phyloP scores from a whole-genome alignment of 2,888 invertebrate species.

The Blastobasis adustella region DNA sequence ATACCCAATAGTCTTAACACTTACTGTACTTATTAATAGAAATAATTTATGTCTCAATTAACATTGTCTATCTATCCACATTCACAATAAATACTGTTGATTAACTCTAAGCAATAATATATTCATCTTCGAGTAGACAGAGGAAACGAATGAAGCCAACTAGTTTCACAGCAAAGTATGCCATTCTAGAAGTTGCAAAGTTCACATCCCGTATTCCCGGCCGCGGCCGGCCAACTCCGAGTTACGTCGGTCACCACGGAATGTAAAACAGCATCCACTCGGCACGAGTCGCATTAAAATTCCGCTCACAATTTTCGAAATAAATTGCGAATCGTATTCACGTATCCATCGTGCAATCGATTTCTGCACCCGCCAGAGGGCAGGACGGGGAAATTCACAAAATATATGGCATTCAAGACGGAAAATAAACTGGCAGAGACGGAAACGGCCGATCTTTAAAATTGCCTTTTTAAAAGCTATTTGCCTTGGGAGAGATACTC shows the following conservation, averaged over 20 bases:
- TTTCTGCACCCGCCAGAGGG: slow-evolving; percentile 40
- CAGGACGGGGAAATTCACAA: slow-evolving; percentile 31
- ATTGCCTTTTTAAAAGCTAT: slow-evolving; percentile 31
- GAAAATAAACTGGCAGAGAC: slow-evolving; percentile 25
- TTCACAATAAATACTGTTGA: no score
- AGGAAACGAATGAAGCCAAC: no score
- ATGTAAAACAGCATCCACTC: slow-evolving; percentile 17
- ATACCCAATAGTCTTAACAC: no score
- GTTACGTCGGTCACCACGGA: slow-evolving; percentile 24
- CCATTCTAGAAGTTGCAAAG: no score
- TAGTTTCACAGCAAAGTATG: no score
- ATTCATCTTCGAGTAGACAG: no score
- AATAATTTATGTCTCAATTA: no score
- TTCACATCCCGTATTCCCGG: slow-evolving; percentile 17
- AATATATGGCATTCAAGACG: slow-evolving; percentile 32
- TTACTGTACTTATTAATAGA: no score
- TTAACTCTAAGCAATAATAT: no score
- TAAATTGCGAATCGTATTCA: slow-evolving; percentile 49
- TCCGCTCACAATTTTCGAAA: slow-evolving; percentile 45
- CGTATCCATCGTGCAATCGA: slow-evolving; percentile 47
- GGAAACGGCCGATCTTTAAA: slow-evolving; percentile 20
- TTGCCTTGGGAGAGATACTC: slow-evolving; percentile 21
- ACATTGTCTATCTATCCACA: no score
- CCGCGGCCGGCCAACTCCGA: slow-evolving; percentile 26
- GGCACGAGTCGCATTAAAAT: slow-evolving; percentile 35